Base-by-base conservation (phyloP, 2,888 invertebrate genomes). In the Nomada flava region DNA sequence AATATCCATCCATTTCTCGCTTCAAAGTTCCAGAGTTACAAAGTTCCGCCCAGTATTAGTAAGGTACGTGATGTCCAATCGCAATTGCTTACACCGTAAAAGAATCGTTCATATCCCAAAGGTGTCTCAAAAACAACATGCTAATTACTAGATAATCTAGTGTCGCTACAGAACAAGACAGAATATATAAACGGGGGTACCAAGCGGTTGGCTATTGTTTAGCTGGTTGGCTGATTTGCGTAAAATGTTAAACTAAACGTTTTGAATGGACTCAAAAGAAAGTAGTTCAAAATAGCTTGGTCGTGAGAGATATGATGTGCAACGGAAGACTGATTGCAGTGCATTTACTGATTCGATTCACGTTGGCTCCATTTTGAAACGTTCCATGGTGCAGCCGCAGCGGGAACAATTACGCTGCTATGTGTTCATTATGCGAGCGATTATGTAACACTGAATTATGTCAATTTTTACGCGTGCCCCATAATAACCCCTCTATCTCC, bases 41-140 rank as follows among this genome's bases (percentile, higher is more conserved):
- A 52, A 13, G 52, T 29, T 36, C 47, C n/a, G 36, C 2, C n/a
- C 20, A 44, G 42, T 71, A 73, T 84, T 85, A 85, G 79, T 77
- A 83, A 64, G 29, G 57, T 57, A 64, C 29, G 63, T 26, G 50
- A 42, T 59, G 42, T 67, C 62, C 59, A 72, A 72, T 36, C 36
- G 67, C 55, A 79, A 79, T 77, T 70, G 77, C 63, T 80, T 65
- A 75, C 74, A 76, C 74, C 67, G 50, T 79, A 55, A 81, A 88
- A 87, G 88, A 87, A 87, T 88, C 88, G 88, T 87, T 87, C 86
- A 86, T 36, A 36, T 88, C 86, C 79, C 63, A 80, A 29, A 67
- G 64, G 76, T 59, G 79, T 65, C 67, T 82, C 63, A 74, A 75
- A 76, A 85, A 85, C 82, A 76, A 76, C 88, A 88, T 88, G 88